A percentile compares a stretch with the other conserved stretches of the same genome.
These are phyloP conservation scores for Yponomeuta plumbellus DNA, from an alignment of 2,888 invertebrate genomes.

Conservation along the genomic window DNA sequence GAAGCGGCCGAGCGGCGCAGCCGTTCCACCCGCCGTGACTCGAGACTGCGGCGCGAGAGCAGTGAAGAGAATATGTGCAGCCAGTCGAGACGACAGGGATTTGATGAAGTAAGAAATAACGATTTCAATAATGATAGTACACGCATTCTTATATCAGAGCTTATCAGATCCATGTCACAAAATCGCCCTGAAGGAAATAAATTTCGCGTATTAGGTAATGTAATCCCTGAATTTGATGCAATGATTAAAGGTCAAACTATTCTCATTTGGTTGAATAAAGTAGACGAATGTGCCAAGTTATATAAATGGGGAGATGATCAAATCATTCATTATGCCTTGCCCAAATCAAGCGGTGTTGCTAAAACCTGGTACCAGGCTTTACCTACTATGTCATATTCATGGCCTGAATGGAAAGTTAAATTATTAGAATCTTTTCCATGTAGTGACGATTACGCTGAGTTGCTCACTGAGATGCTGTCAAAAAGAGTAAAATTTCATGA, in stretches of 20 bases:
- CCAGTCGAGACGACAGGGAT: no score
- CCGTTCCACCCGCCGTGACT: no score
- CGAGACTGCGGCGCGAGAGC: no score
- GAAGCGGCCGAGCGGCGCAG: no score
- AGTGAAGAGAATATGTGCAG: no score
- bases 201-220: conserved; percentile 23
- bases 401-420: conserved; percentile 23
- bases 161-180: no score
- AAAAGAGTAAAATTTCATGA: conserved; percentile 19
- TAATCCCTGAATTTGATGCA: conserved; percentile 23
- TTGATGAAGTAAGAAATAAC: no score
- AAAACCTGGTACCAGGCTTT: conserved; percentile 22
- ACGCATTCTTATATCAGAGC: no score
- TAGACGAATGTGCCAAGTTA: conserved; percentile 18
- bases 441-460: conserved; percentile 22
- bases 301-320: conserved; percentile 21
- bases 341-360: conserved; percentile 21
- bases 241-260: conserved; percentile 19
- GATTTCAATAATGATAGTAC: no score
- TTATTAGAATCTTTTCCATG: conserved; percentile 23
- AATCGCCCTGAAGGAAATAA: conserved; percentile 19
- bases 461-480: conserved; percentile 22
- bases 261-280: conserved; percentile 20
- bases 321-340: conserved; percentile 22
- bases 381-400: conserved; percentile 20